Evolutionary conservation across 2,888 invertebrate species (phyloP).

Genomic region (Galeruca laticollis): DNA sequence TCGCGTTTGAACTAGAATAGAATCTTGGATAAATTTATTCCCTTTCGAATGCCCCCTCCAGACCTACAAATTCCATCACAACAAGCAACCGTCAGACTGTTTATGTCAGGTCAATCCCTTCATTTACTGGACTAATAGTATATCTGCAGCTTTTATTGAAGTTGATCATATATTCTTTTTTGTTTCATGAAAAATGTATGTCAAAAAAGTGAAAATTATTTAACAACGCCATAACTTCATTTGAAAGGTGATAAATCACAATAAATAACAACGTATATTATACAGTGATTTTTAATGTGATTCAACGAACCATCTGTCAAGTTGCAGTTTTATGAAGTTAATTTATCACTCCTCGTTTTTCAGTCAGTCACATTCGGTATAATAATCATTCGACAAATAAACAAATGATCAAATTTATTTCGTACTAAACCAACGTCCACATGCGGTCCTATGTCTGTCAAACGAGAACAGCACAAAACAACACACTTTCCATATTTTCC

Average conservation of each 20-base stretch:
- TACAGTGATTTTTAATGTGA: background rate
- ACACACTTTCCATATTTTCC: conserved; percentile 63
- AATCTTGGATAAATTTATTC: too few relatives aligned
- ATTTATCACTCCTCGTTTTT: conserved; percentile 4
- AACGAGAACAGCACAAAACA: conserved; percentile 54
- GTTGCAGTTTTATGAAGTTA: background rate
- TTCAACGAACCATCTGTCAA: background rate
- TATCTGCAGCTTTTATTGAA: too few relatives aligned
- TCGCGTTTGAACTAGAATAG: too few relatives aligned
- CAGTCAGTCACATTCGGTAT: background rate
- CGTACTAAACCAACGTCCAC: conserved; percentile 24
- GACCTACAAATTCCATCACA: too few relatives aligned
- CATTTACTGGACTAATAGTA: too few relatives aligned
- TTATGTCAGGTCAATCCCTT: too few relatives aligned
- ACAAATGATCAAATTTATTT: conserved; percentile 27
- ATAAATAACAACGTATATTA: background rate
- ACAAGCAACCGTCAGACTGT: too few relatives aligned
- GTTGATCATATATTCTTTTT: too few relatives aligned
- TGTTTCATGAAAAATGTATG: too few relatives aligned
- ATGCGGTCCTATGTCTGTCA: conserved; percentile 31
- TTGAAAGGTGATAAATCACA: background rate
- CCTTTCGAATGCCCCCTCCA: too few relatives aligned
- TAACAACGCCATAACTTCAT: too few relatives aligned
- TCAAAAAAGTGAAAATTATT: too few relatives aligned
- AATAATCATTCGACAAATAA: conserved; percentile 6